These are phyloP conservation scores for Saimiri boliviensis DNA, from an alignment of 2,113 vertebrate species.

Conservation along the genomic window DNA sequence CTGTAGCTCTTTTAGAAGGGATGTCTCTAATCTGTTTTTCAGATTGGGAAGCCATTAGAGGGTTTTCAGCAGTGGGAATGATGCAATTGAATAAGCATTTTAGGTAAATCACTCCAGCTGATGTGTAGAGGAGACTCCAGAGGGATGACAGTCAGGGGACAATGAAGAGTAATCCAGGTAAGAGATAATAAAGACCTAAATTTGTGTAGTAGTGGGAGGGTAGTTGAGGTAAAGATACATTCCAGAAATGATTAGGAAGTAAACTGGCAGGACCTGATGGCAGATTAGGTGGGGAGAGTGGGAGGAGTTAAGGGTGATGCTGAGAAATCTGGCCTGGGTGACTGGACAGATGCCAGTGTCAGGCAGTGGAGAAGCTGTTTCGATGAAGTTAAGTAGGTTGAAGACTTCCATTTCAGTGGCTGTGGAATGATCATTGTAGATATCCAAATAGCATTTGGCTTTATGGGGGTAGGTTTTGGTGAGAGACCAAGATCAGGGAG, in stretches of 20 bases:
- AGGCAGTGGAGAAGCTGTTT: not conserved
- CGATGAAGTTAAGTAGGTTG: not conserved
- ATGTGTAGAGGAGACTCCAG: not conserved
- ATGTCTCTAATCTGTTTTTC: not conserved
- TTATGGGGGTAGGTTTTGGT: not conserved
- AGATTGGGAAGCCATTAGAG: not conserved
- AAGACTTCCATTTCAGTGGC: not conserved
- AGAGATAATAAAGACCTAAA: not conserved
- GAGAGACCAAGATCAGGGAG: not conserved
- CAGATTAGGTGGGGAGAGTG: not conserved
- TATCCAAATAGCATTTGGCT: not conserved
- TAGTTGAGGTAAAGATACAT: not conserved
- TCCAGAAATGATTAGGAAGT: not conserved
- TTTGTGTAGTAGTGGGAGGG: not conserved
- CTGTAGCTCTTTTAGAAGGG: not conserved
- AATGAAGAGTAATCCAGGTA: not conserved
- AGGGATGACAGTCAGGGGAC: not conserved
- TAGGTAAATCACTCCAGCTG: not conserved
- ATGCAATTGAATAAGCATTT: not conserved
- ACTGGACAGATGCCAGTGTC: not conserved
- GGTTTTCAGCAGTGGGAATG: not conserved
- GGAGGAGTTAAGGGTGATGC: not conserved
- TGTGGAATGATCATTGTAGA: not conserved
- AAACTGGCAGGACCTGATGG: not conserved
- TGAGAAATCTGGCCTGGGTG: not conserved